Evolutionary conservation across 2,888 invertebrate genomes (phyloP).

Genomic region (Calliscelio sp.): DNA sequence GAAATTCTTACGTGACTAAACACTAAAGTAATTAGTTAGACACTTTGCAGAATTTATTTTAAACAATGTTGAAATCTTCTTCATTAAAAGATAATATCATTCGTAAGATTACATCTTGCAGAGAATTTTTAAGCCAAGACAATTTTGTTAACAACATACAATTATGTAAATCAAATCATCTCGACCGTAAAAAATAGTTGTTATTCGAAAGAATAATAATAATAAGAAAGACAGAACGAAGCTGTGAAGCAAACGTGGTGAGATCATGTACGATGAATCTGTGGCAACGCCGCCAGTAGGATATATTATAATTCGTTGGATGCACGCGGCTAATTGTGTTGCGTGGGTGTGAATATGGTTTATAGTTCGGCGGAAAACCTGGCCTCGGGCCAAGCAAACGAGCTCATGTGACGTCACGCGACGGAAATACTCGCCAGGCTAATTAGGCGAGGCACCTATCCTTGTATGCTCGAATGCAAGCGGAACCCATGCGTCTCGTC

Average conservation of each 20-base stretch:
- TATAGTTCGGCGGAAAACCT: constrained; percentile 85
- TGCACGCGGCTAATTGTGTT: constrained; percentile 84
- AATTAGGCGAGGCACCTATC: constrained; percentile 84
- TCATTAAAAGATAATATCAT: too few relatives aligned
- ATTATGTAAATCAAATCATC: too few relatives aligned
- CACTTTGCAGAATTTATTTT: too few relatives aligned
- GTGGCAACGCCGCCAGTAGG: constrained; percentile 75
- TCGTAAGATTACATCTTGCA: too few relatives aligned
- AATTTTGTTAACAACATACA: too few relatives aligned
- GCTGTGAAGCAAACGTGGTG: constrained; percentile 39
- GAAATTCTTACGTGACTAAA: too few relatives aligned
- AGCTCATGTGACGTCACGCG: constrained; percentile 85
- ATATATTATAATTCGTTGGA: constrained; percentile 83
- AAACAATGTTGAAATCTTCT: too few relatives aligned
- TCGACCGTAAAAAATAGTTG: too few relatives aligned
- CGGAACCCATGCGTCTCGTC: constrained; percentile 82
- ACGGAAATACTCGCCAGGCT: constrained; percentile 85
- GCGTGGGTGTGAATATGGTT: constrained; percentile 85
- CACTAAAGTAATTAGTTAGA: too few relatives aligned
- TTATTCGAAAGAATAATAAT: too few relatives aligned
- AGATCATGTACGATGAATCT: constrained; percentile 62
- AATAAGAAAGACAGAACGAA: too few relatives aligned
- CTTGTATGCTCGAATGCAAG: constrained; percentile 82
- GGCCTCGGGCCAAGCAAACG: constrained; percentile 84
- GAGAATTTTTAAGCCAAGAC: too few relatives aligned